Evolutionary conservation across 2,113 vertebrate species (phyloP), one percentile per base, ranked within the genome.

Genomic region (Anguilla rostrata): DNA sequence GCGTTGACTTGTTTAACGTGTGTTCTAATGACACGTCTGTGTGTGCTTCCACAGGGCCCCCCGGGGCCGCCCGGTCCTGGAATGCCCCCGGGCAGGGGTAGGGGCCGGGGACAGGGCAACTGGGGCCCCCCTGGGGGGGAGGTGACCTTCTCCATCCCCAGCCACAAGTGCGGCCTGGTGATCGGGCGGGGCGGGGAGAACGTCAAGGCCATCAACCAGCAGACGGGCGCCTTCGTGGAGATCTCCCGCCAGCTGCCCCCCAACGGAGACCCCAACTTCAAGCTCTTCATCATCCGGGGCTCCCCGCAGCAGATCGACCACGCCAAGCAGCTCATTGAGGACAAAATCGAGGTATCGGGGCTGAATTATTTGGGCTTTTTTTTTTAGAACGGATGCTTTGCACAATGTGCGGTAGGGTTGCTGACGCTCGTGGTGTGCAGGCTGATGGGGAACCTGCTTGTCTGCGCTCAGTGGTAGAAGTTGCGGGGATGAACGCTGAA

Each of bases 111-210:
- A 20, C 96, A 97, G 66, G 97, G 97, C 5, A 96, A 88, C 92
- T 97, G 97, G 97, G 97, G 97, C 5, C 97, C 97, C 26, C 97
- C 97, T 0, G 97, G 97, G 0, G 97, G 96, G 41, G 97, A 97
- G 92, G 96, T 98, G 95, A 96, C 97, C 83, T 98, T 98, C 92
- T 97, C 97, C 20, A 97, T 98, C 88, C 97, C 97, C 20, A 96
- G 97, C 60, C 97, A 98, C 92, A 98, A 98, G 90, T 98, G 97
- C 39, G 97, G 97, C 26, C 94, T 98, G 26, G 97, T 98, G 78
- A 98, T 98, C 15, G 97, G 97, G 83, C 90, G 97, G 94, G 97
- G 97, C n/a, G 97, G 97, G 0, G 97, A 98, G 90, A 98, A 97
- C 0, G 97, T 98, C 78, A 98, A 98, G 93, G 95, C 97, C 86